Percentiles rank a stretch among this genome's conserved stretches.
These are phyloP conservation scores for Trachymyrmex septentrionalis DNA, from an alignment of 1,140 invertebrate genomes.

Conservation along the genomic window DNA sequence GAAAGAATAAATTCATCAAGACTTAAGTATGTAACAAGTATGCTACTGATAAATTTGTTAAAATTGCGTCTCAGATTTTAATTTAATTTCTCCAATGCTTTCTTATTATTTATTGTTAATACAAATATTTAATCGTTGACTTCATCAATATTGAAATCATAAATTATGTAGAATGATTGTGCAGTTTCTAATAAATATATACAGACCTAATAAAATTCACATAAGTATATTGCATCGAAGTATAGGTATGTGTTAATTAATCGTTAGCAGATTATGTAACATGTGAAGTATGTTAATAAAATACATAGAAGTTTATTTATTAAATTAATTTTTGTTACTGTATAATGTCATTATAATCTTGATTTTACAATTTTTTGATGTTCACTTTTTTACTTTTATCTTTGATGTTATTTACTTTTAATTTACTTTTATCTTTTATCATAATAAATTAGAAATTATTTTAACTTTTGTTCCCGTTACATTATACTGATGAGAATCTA, in stretches of 20 bases:
- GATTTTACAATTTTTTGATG: no score
- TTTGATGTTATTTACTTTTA: no score
- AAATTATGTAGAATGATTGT: not conserved
- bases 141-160: not conserved
- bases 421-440: no score
- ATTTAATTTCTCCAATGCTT: slow-evolving; percentile 83
- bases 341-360: no score
- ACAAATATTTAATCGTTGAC: not conserved
- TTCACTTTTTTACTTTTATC: no score
- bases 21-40: not conserved
- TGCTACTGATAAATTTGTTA: no score
- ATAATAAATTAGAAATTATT: no score
- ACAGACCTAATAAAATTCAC: no score
- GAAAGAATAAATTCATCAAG: slow-evolving; percentile 80
- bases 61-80: slow-evolving; percentile 77
- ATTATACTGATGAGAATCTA: no score
- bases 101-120: not conserved
- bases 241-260: not conserved
- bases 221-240: not conserved
- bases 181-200: no score
- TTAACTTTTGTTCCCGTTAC: no score
- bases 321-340: no score
- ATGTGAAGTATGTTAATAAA: not conserved
- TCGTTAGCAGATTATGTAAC: not conserved
- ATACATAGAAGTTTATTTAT: not conserved